These are phyloP conservation scores for Furcula furcula DNA, from an alignment of 2,888 invertebrate genomes.

Conservation along the genomic window DNA sequence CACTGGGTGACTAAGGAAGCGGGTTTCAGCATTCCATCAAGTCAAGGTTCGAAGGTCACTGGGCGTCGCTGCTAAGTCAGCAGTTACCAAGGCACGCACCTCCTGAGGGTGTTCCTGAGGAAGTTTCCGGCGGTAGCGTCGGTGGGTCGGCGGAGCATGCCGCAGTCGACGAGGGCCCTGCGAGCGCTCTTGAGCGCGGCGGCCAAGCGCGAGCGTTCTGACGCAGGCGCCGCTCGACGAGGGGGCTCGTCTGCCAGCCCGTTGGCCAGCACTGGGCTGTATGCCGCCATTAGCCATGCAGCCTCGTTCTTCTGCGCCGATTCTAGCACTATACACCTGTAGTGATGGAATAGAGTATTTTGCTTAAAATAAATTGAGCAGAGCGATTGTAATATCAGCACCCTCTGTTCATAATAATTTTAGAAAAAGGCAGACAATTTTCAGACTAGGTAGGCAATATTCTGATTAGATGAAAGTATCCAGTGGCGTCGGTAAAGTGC, in stretches of 20 bases:
- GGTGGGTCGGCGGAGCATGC: slow-evolving; percentile 90
- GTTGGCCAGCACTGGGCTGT: slow-evolving; percentile 91
- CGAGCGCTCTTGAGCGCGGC: slow-evolving; percentile 93
- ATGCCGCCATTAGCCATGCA: slow-evolving; percentile 95
- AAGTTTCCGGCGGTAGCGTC: slow-evolving; percentile 91
- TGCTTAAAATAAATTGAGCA: no score
- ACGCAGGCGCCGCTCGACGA: slow-evolving; percentile 87
- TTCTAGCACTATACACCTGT: slow-evolving; percentile 97
- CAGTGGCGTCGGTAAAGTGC: no score
- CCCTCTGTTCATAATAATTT: no score
- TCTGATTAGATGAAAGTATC: no score
- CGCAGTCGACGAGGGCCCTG: slow-evolving; percentile 91
- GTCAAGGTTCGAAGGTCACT: no score
- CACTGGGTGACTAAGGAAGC: no score
- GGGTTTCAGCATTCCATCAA: no score
- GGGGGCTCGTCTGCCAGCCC: slow-evolving; percentile 88
- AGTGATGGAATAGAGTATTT: no score
- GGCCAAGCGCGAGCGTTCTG: slow-evolving; percentile 93
- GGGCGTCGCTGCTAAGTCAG: no score
- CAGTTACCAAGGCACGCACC: slow-evolving; percentile 57
- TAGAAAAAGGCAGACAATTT: no score
- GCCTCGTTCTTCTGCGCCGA: slow-evolving; percentile 95
- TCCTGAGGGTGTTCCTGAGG: slow-evolving; percentile 92
- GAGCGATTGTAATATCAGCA: no score
- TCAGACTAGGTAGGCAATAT: no score